Conservation (phyloP, 2,113 vertebrate genomes). For the Cyprinodon variegatus region DNA sequence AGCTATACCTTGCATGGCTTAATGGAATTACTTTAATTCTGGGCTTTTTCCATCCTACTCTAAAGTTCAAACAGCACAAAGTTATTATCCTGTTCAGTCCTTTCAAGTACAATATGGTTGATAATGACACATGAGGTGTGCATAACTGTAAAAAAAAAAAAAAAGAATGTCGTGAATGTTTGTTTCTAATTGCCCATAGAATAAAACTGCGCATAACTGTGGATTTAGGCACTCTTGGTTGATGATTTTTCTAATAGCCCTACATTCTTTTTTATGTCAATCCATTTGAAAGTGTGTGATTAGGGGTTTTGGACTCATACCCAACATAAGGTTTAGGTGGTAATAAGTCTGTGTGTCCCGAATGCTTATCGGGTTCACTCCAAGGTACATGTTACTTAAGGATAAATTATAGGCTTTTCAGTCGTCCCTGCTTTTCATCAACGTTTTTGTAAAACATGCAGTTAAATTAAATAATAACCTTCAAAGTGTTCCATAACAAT, state of each 20-base stretch:
- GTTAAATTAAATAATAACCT: too few relatives aligned
- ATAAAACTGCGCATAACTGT: neutral
- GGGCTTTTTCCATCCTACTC: neutral
- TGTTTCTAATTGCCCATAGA: neutral
- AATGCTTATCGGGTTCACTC: slow-evolving; percentile 64
- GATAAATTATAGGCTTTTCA: slow-evolving; percentile 75
- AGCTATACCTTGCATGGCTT: slow-evolving; percentile 67
- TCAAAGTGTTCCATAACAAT: too few relatives aligned
- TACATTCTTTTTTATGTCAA: slow-evolving; percentile 1
- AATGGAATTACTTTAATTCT: slow-evolving; percentile 65
- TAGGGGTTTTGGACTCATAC: slow-evolving; percentile 56
- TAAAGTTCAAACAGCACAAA: slow-evolving; percentile 5
- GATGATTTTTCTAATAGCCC: neutral
- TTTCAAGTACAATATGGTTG: slow-evolving; percentile 34
- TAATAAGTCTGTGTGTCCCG: slow-evolving; percentile 50
- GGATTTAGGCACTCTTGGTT: neutral
- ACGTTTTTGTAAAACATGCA: too few relatives aligned
- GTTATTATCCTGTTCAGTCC: neutral
- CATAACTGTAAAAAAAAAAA: slow-evolving; percentile 36
- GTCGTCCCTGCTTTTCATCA: slow-evolving; percentile 56
- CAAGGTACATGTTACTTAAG: slow-evolving; percentile 69
- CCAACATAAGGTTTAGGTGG: slow-evolving; percentile 63
- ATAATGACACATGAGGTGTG: slow-evolving; percentile 35
- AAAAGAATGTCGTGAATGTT: slow-evolving; percentile 39
- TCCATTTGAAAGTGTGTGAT: slow-evolving; percentile 14